A percentile compares a stretch with the other conserved stretches of the same genome.
Evolutionary conservation across 2,888 invertebrate species (phyloP).

Genomic region (Macrosoma leucophasiata): DNA sequence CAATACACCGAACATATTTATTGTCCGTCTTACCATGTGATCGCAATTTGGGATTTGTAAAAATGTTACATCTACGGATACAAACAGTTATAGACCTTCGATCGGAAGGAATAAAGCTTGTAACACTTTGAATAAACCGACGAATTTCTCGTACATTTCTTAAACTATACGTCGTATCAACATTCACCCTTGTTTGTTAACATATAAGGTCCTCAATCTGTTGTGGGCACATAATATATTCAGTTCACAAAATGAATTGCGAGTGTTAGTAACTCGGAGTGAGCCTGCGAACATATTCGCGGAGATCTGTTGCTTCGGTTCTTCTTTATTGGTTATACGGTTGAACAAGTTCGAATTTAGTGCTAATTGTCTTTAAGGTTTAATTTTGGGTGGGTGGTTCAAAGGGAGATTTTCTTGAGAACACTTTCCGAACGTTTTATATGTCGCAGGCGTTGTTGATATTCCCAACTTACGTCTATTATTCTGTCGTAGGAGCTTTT

Average conservation of each 20-base stretch:
- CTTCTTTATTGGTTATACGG: slow-evolving; percentile 59
- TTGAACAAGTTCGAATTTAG: slow-evolving; percentile 49
- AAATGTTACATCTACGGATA: slow-evolving; percentile 34
- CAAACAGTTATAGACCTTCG: slow-evolving; percentile 39
- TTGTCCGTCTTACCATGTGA: slow-evolving; percentile 57
- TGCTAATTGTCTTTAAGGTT: slow-evolving; percentile 47
- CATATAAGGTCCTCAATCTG: slow-evolving; percentile 51
- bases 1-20: slow-evolving; percentile 68
- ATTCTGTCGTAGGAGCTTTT: too few relatives aligned
- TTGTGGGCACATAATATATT: slow-evolving; percentile 61
- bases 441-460: slow-evolving; percentile 49
- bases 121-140: slow-evolving; percentile 38
- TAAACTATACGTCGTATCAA: slow-evolving; percentile 41
- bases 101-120: slow-evolving; percentile 35
- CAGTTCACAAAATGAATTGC: slow-evolving; percentile 75
- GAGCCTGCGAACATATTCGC: slow-evolving; percentile 74
- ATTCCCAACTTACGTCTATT: too few relatives aligned
- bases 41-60: slow-evolving; percentile 63
- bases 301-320: slow-evolving; percentile 69
- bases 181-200: slow-evolving; percentile 44
- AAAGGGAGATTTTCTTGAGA: slow-evolving; percentile 35
- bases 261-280: slow-evolving; percentile 73
- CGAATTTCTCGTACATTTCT: slow-evolving; percentile 51
- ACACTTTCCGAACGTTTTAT: slow-evolving; percentile 55
- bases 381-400: slow-evolving; percentile 43